phyloP scores from a whole-genome alignment of 2,888 invertebrate genomes.

The Chloromyia formosa region DNA sequence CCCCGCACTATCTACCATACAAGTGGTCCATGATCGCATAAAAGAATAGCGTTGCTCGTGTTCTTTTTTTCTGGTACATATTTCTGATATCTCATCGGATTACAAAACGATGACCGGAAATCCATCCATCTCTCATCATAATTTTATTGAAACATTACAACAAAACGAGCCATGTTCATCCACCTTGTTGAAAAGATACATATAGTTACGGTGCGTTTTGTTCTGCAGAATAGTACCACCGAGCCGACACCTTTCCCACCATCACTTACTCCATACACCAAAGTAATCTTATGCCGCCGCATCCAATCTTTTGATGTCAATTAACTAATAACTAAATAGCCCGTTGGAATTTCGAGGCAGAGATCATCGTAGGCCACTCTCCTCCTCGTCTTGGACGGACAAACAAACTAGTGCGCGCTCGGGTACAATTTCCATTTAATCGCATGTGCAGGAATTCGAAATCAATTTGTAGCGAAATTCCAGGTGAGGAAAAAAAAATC shows the following conservation, averaged over 20 bases:
- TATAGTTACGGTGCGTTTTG: no score
- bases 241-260: conserved; percentile 19
- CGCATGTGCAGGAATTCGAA: conserved; percentile 26
- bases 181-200: no score
- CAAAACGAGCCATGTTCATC: not conserved
- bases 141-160: conserved; percentile 38
- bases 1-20: no score
- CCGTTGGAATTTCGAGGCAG: conserved; percentile 29
- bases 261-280: conserved; percentile 2
- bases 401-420: not conserved
- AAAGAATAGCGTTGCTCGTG: no score
- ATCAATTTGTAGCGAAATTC: conserved; percentile 35
- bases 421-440: conserved; percentile 27
- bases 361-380: no score
- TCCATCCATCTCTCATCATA: conserved; percentile 28
- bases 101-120: conserved; percentile 36
- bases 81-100: no score
- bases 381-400: not conserved
- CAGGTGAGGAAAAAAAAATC: not conserved
- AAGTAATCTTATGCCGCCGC: not conserved
- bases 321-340: conserved; percentile 43
- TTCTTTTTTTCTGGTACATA: no score
- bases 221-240: no score
- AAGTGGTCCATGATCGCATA: no score
- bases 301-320: conserved; percentile 37